Conservation (phyloP, 53 echinoderm and acorn worm species). For the Luidia sarsii region DNA sequence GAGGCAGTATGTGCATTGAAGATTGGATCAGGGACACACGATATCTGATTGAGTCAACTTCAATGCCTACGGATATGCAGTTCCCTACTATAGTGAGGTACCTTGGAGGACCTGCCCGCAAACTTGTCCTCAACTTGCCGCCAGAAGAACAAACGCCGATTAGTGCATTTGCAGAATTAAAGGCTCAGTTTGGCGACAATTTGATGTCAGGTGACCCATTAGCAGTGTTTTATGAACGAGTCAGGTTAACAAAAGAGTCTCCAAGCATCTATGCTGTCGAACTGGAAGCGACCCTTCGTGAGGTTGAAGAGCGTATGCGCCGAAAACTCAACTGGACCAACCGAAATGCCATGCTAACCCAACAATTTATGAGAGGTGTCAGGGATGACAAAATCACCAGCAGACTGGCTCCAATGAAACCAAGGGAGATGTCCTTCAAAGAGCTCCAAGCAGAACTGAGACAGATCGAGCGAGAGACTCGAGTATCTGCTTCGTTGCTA, state of each 20-base stretch:
- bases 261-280: slow-evolving; percentile 21
- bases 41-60: not conserved
- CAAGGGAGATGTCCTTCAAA: not conserved
- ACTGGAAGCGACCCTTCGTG: slow-evolving; percentile 10
- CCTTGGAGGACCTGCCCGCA: slow-evolving; percentile 45
- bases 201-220: not conserved
- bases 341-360: slow-evolving; percentile 2
- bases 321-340: not conserved
- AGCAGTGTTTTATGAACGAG: not conserved
- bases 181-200: slow-evolving; percentile 33
- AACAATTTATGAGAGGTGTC: slow-evolving; percentile 24
- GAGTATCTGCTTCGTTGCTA: not conserved
- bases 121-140: slow-evolving; percentile 34
- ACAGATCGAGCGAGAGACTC: not conserved
- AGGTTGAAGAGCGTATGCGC: not conserved
- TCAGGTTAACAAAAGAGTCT: slow-evolving; percentile 5
- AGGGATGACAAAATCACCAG: not conserved
- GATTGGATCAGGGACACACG: slow-evolving; percentile 46
- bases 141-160: not conserved
- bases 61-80: not conserved
- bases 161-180: slow-evolving; percentile 29
- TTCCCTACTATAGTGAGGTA: slow-evolving; percentile 11
- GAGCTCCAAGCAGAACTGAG: not conserved
- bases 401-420: slow-evolving; percentile 25
- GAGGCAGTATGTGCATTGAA: slow-evolving; percentile 1